Percentiles rank a stretch among this genome's conserved stretches.
Evolutionary conservation across 2,113 vertebrate species (phyloP).

Genomic region (mouse (Mus musculus)): DNA sequence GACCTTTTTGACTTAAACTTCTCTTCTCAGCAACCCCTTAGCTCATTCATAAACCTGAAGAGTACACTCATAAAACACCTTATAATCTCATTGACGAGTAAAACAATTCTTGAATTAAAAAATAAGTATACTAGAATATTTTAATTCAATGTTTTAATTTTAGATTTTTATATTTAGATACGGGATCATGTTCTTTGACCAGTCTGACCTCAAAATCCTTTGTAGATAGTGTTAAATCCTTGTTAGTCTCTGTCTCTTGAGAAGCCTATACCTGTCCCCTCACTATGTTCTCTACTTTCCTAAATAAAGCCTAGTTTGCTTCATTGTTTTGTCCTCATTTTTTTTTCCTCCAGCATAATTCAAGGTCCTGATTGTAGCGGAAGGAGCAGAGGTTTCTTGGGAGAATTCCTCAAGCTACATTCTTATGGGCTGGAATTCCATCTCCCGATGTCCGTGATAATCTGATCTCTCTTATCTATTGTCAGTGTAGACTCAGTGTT

Average conservation of each 20-base stretch:
- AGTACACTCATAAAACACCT: not conserved
- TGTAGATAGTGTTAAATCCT: not conserved
- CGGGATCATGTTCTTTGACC: not conserved
- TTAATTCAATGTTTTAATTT: not conserved
- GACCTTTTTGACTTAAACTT: not conserved
- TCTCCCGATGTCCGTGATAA: not conserved
- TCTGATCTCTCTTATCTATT: not conserved
- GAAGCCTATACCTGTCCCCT: not conserved
- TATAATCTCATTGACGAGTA: not conserved
- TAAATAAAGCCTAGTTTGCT: not conserved
- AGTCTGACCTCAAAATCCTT: not conserved
- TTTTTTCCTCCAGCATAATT: not conserved
- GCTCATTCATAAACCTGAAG: not conserved
- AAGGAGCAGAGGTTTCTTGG: not conserved
- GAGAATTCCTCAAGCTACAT: not conserved
- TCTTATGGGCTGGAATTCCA: not conserved
- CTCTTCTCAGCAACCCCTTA: not conserved
- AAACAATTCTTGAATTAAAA: not conserved
- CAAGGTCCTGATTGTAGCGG: not conserved
- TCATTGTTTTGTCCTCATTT: not conserved
- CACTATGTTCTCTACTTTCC: not conserved
- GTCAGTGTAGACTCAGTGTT: not conserved
- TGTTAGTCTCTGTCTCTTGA: not conserved
- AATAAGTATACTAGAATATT: not conserved
- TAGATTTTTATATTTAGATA: not conserved